These are phyloP conservation scores for Nothoprocta pentlandii DNA, from an alignment of 2,113 vertebrate genomes.

Conservation along the genomic window DNA sequence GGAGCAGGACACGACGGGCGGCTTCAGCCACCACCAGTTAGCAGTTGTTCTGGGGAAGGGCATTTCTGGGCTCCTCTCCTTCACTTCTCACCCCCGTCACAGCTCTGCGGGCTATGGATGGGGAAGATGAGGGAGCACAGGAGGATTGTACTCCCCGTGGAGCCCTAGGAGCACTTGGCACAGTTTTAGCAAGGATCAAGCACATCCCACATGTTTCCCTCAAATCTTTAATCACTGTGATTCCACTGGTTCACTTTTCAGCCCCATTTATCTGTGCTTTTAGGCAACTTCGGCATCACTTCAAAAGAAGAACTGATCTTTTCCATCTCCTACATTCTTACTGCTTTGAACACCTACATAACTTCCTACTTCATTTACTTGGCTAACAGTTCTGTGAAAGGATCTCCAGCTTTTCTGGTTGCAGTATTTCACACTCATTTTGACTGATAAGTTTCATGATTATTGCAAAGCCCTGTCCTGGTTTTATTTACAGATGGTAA, in stretches of 20 bases:
- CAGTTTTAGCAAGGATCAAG: background rate
- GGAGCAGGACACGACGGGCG: background rate
- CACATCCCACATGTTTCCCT: background rate
- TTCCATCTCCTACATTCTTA: background rate
- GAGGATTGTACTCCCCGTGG: background rate
- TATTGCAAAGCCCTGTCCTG: background rate
- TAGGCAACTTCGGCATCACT: background rate
- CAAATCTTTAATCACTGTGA: background rate
- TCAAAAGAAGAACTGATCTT: background rate
- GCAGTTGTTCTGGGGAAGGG: background rate
- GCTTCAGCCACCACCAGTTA: background rate
- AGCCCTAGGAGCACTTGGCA: background rate
- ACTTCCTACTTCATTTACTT: background rate
- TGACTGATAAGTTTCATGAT: background rate
- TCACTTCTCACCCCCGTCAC: background rate
- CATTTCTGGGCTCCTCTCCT: background rate
- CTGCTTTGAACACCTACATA: background rate
- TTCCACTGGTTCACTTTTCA: background rate
- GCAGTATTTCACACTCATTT: background rate
- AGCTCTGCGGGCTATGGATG: background rate
- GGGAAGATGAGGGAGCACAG: background rate
- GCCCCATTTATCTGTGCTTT: background rate
- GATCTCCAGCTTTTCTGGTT: background rate
- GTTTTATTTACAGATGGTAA: constrained; percentile 26
- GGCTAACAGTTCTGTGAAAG: background rate